Base-by-base conservation (phyloP, 2,888 invertebrate species). In the Cinara cedri region DNA sequence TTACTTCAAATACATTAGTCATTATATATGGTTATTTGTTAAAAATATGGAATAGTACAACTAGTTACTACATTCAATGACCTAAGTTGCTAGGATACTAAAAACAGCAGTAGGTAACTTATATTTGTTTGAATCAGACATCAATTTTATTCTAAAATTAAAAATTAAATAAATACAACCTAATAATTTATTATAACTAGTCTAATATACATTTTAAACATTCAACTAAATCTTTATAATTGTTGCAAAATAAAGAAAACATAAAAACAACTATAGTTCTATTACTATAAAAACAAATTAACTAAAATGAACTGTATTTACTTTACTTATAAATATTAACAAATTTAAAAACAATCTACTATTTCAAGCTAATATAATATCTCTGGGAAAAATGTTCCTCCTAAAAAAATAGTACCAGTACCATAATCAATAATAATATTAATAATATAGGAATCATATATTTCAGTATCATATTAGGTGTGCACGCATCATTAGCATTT, bases 401-500 rank as follows among this genome's bases (percentile, higher is more conserved):
- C 60, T 78, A 68, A 57, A 78, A 55, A 76, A 66, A 78, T 62
- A 60, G 60, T 57, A 78, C 70, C 78, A 78, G 57, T 78, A 78
- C 60, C 78, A 78, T 78, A 78, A 70, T 78, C 57, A 68, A 78
- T 78, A 78, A 63, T 65, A 75, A 60, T 78, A 78, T 78, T 78
- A 78, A 78, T 78, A 78, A 78, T 78, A 78, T 78, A 78, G 78
- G 78, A 78, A 78, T 78, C 78, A 78, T 78, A 70, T 70, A 78
- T 78, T 70, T 78, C 78, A 78, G 51, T 78, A 78, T 78, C 68
- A 60, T 78, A 68, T 68, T 65, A 76, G 49, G 42, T 68, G 78
- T 78, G 78, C 78, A 78, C 68, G 49, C 78, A 70, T 78, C 70
- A 51, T 57, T 78, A 78, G 78, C 78, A 78, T 70, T 78, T 70